Evolutionary conservation across 2,888 invertebrate genomes (phyloP), one percentile per base, ranked within the genome.

Genomic region (Azorinus chamasolen): DNA sequence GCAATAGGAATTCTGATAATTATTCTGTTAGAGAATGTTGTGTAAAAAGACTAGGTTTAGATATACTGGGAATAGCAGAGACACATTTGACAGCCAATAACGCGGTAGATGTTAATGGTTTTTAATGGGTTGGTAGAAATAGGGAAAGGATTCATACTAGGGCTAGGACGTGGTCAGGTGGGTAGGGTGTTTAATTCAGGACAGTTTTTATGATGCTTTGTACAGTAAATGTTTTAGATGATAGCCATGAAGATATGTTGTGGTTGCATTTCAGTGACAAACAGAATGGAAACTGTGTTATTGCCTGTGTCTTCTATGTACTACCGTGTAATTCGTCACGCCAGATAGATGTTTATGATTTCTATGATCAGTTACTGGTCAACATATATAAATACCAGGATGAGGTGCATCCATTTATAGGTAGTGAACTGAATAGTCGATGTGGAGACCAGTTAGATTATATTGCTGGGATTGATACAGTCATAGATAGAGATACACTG

Each of bases 111-210:
- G 1, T 69, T 32, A 20, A 41, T 4, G 61, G 61, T 22, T 70
- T 48, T 51, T 27, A 39, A 41, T 70, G 70, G 70, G 55, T 57
- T 41, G 70, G 70, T 41, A 20, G 50, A 32, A 69, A 69, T n/a
- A 22, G 69, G 27, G 61, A 39, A 39, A 27, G 61, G 16, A 6
- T 69, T 22, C 68, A 69, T 37, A 22, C 8, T 22, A 64, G 45
- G 16, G 54, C 64, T 32, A 24, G 25, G 22, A 25, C 41, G 14
- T 43, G 50, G 8, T 63, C 63, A 6, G 70, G 62, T n/a, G 63
- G 6, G 63, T 63, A 14, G 63, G 63, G 4, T 63, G 62, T 63
- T 43, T 70, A 10, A 24, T 57, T 16, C 22, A 25, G 22, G 18
- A 63, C 24, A 43, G 48, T 1, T 41, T 70, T 12, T 27, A 22